Percentiles rank a stretch among this genome's conserved stretches.
Conservation (phyloP, 1,140 invertebrate species). For the Drosophila navojoa region DNA sequence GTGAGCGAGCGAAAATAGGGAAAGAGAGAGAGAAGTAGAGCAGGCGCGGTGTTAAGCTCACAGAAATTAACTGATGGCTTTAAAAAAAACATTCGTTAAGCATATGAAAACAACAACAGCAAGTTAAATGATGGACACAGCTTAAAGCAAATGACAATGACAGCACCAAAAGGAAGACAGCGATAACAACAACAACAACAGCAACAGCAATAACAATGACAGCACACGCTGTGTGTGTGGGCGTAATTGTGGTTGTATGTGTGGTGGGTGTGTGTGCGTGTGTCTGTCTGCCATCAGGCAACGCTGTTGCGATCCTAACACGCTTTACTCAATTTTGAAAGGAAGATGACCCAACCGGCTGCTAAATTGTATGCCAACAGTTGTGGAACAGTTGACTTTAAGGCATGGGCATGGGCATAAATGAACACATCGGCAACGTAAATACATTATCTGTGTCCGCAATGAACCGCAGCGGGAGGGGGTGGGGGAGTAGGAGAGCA, state of each 20-base stretch:
- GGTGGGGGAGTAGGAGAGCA: not conserved
- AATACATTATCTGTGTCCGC: slow-evolving; percentile 19
- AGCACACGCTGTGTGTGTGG: slow-evolving; percentile 62
- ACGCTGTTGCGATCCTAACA: slow-evolving; percentile 28
- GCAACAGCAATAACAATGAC: slow-evolving; percentile 42
- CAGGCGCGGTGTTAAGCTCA: not conserved
- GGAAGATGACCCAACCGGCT: slow-evolving; percentile 72
- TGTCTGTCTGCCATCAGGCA: slow-evolving; percentile 49
- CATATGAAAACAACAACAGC: slow-evolving; percentile 56
- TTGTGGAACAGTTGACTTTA: slow-evolving; percentile 48
- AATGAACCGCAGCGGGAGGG: not conserved
- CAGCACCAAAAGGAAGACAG: slow-evolving; percentile 33
- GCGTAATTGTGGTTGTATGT: slow-evolving; percentile 16
- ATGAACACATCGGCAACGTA: slow-evolving; percentile 39
- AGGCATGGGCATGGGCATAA: slow-evolving; percentile 11
- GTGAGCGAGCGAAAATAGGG: slow-evolving; percentile 3
- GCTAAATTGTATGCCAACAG: slow-evolving; percentile 58
- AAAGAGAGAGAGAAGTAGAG: not conserved
- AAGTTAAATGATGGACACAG: slow-evolving; percentile 55
- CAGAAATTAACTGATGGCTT: slow-evolving; percentile 47
- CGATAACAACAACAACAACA: slow-evolving; percentile 43
- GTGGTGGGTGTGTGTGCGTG: slow-evolving; percentile 19
- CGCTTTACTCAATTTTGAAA: slow-evolving; percentile 70
- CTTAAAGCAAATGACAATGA: slow-evolving; percentile 65
- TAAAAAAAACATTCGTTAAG: slow-evolving; percentile 55